These are phyloP conservation scores for Anagrus nilaparvatae DNA, from an alignment of 1,140 invertebrate genomes.

Conservation along the genomic window DNA sequence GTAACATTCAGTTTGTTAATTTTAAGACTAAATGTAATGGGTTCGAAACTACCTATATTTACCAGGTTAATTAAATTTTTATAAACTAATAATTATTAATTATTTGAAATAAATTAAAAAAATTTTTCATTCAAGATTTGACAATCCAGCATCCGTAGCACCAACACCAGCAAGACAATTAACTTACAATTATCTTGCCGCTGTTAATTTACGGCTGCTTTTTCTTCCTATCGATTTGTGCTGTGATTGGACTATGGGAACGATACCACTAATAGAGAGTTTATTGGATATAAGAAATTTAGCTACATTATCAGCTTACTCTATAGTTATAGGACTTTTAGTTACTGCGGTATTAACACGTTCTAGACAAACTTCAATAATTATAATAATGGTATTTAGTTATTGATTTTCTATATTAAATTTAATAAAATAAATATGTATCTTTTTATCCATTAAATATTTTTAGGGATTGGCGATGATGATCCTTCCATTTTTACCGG, in stretches of 20 bases:
- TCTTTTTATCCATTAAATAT: conserved; percentile 14
- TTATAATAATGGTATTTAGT: conserved; percentile 69
- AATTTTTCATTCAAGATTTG: conserved; percentile 54
- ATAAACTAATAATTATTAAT: background rate
- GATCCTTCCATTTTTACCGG: conserved; percentile 86
- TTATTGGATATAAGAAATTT: conserved; percentile 76
- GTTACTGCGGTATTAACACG: conserved; percentile 55
- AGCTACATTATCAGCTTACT: conserved; percentile 66
- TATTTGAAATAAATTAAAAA: background rate
- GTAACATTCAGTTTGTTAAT: conserved; percentile 74
- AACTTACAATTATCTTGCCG: conserved; percentile 87
- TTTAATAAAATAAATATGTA: conserved; percentile 1
- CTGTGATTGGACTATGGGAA: conserved; percentile 99
- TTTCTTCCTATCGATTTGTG: conserved; percentile 82
- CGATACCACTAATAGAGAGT: conserved; percentile 74
- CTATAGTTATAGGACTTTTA: conserved; percentile 50
- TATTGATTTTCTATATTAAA: background rate
- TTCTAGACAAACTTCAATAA: conserved; percentile 57
- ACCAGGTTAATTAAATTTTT: conserved; percentile 53
- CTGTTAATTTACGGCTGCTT: conserved; percentile 83
- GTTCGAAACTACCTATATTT: conserved; percentile 89
- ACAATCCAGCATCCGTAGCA: conserved; percentile 84
- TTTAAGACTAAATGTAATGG: conserved; percentile 88
- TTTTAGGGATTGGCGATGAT: conserved; percentile 73
- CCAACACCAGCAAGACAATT: conserved; percentile 70